Evolutionary conservation across 2,797 vertebrate species (phyloP), one percentile per base, ranked within the genome.

Genomic region (Poecilia velifera): DNA sequence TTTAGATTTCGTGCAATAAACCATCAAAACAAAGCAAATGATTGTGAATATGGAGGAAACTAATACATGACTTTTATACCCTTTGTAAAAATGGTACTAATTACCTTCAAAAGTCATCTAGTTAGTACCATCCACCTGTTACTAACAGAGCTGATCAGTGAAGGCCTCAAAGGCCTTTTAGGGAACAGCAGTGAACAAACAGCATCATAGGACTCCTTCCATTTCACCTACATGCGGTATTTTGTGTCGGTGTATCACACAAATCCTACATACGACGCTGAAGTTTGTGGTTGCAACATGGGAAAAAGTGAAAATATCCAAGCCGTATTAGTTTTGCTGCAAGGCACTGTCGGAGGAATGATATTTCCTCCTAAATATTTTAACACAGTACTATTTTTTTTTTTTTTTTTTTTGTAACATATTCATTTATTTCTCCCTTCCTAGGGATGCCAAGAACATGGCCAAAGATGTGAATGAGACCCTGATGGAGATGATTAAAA

Each of bases 361-460:
- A 47, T 16, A 16, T 12, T 59, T n/a, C 34, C 39, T 41, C 39
- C 39, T 41, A 41, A 41, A 41, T 13, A 25, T 43, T n/a, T 43
- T 25, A 70, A 22, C 31, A 64, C 57, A 72, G 66, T 81, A 55
- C 0, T 18, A 13, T 53, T 59, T 51, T 78, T 53, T 59, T 9
- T 78, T 74, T 53, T 59, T 51, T 78, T 53, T 59, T 9, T 78
- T 74, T 1, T 39, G 45, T 75, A 14, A 83, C 34, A 34, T 2
- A 1, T 78, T 0, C 6, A 6, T 51, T 71, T 1, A 64, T 76
- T 73, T 3, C 10, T 7, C 55, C 28, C 36, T 70, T 72, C n/a
- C 12, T 78, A 99, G 98, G 81, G 98, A 99, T 91, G 98, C 97
- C 10, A 98, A 98, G 93, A 97, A 97, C 90, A 99, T 99, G 98